Percentiles rank a stretch among this genome's conserved stretches.
phyloP scores from a whole-genome alignment of 1,140 invertebrate genomes.

The Megathymus violae region DNA sequence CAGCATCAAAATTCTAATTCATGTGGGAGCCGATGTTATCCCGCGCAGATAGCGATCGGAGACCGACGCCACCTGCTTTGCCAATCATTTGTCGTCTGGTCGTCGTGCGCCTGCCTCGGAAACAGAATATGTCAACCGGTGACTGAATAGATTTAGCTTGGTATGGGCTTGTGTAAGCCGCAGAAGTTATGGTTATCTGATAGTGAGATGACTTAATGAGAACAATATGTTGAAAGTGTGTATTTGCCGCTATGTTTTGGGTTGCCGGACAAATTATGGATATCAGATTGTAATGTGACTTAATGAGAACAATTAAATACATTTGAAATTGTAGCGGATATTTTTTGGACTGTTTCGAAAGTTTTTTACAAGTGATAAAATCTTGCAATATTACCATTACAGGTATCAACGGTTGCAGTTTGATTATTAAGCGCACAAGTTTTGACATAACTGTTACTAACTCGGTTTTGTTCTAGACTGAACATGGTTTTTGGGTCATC shows the following conservation, averaged over 20 bases:
- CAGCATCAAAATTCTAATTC: conserved; percentile 31
- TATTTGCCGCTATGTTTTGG: background rate
- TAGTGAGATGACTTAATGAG: background rate
- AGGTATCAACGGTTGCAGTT: too few species aligned
- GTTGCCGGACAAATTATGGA: background rate
- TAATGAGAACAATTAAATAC: background rate
- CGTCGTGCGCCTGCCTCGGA: conserved; percentile 19
- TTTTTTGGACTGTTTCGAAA: background rate
- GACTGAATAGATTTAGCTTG: conserved; percentile 3
- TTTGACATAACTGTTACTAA: too few species aligned
- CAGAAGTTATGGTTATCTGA: background rate
- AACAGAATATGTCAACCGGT: conserved; percentile 19
- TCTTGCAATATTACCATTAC: too few species aligned
- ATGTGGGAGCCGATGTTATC: conserved; percentile 32
- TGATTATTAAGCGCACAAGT: too few species aligned
- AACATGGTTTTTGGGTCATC: too few species aligned
- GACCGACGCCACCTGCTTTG: conserved; percentile 21
- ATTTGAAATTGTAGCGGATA: background rate
- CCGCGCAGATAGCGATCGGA: conserved; percentile 17
- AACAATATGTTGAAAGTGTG: background rate
- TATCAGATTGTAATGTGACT: background rate
- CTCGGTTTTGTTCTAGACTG: too few species aligned
- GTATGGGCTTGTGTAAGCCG: background rate
- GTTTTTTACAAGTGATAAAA: background rate
- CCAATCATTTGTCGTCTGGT: conserved; percentile 19